phyloP scores from a whole-genome alignment of 2,113 vertebrate genomes.

The Eidolon helvum region DNA sequence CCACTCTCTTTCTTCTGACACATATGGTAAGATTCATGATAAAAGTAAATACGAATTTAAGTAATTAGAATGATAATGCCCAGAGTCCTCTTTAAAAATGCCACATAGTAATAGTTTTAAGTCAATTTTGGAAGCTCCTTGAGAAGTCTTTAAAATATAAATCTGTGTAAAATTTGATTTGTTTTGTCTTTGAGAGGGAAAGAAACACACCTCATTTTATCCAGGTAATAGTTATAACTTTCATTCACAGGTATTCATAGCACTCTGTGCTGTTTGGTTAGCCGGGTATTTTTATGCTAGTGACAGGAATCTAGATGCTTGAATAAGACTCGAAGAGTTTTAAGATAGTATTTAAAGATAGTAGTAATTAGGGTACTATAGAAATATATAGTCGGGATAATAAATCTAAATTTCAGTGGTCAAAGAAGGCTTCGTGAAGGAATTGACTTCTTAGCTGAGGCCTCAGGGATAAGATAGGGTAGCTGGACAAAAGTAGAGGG shows the following conservation, averaged over 20 bases:
- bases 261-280: not conserved
- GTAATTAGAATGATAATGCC: not conserved
- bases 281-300: not conserved
- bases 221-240: constrained; percentile 1
- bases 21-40: not conserved
- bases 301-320: not conserved
- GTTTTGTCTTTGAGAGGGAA: not conserved
- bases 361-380: not conserved
- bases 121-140: constrained; percentile 13
- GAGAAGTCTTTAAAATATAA: constrained; percentile 28
- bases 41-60: constrained; percentile 16
- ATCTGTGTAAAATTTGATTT: not conserved
- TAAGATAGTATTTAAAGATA: not conserved
- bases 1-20: not conserved
- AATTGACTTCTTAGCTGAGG: not conserved
- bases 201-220: not conserved
- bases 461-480: not conserved
- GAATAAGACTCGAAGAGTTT: not conserved
- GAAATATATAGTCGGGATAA: not conserved
- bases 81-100: not conserved
- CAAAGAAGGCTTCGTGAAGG: constrained; percentile 3
- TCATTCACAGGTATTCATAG: not conserved
- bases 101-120: not conserved
- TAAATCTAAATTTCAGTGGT: not conserved
- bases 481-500: not conserved